These are phyloP conservation scores for Antitype chi DNA, from an alignment of 2,888 invertebrate species.

Conservation along the genomic window DNA sequence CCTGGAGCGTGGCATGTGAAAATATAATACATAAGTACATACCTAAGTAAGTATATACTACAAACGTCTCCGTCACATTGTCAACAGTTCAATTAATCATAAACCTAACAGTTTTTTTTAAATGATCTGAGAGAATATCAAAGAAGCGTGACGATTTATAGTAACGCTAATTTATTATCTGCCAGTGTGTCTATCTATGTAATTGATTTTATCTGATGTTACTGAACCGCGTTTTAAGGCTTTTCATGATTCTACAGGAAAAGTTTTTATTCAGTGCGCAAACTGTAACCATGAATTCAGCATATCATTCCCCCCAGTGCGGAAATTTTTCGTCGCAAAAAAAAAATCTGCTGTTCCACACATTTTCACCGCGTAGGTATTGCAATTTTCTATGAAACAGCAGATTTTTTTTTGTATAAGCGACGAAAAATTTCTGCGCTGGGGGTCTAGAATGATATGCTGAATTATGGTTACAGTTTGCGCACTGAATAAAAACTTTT, in stretches of 20 bases:
- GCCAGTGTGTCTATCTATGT: constrained; percentile 1
- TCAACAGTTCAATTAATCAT: constrained; percentile 2
- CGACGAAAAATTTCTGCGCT: no score
- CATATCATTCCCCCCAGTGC: no score
- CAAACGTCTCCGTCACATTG: constrained; percentile 2
- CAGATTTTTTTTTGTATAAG: no score
- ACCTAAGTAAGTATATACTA: not conserved
- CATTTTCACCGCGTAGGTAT: no score
- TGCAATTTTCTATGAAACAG: no score
- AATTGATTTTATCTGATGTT: constrained; percentile 14
- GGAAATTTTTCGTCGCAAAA: no score
- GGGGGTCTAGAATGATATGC: no score
- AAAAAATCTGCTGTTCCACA: no score
- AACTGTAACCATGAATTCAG: no score
- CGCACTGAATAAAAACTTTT: no score
- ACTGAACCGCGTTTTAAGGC: constrained; percentile 10
- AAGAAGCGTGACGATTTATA: constrained; percentile 13
- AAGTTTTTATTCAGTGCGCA: no score
- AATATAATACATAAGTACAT: not conserved
- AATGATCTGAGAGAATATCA: constrained; percentile 5
- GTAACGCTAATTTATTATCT: constrained; percentile 16
- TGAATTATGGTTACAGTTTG: no score
- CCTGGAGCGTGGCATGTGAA: constrained; percentile 19
- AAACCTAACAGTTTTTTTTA: constrained; percentile 22
- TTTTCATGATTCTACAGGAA: not conserved